Percentiles rank a stretch among this genome's conserved stretches.
Evolutionary conservation across 2,797 vertebrate genomes (phyloP).

Genomic region (Serranus cabrilla): DNA sequence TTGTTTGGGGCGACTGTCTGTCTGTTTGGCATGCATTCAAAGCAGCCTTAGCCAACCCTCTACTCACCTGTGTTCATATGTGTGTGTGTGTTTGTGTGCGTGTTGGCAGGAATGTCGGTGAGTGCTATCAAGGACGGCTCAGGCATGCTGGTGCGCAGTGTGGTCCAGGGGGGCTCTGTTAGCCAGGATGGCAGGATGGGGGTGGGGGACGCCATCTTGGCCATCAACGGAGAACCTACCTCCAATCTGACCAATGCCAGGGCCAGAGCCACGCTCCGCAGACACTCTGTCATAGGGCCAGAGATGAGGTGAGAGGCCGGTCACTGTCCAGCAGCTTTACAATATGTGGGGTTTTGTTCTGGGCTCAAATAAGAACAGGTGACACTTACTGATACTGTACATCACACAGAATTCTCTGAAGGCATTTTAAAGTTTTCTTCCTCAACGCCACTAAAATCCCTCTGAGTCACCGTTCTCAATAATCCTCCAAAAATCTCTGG

Average conservation of each 20-base stretch:
- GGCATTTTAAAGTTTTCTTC: neutral
- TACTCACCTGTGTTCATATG: constrained; percentile 68
- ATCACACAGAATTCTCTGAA: constrained; percentile 9
- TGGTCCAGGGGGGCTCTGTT: constrained; percentile 94
- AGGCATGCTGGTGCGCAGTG: constrained; percentile 93
- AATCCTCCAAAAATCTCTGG: constrained; percentile 2
- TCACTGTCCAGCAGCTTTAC: constrained; percentile 19
- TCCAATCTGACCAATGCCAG: constrained; percentile 90
- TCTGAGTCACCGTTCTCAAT: constrained; percentile 1
- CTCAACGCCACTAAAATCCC: neutral
- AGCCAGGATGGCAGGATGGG: constrained; percentile 93
- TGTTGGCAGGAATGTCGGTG: constrained; percentile 93
- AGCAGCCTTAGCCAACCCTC: constrained; percentile 68
- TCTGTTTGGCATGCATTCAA: constrained; percentile 75
- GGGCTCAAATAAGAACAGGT: neutral
- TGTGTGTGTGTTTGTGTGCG: constrained; percentile 25
- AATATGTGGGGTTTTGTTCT: constrained; percentile 2
- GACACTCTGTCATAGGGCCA: constrained; percentile 93
- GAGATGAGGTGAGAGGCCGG: constrained; percentile 90
- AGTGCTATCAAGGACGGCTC: constrained; percentile 94
- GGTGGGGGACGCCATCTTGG: constrained; percentile 93
- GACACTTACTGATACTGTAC: neutral
- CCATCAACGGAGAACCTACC: constrained; percentile 93
- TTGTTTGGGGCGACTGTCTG: constrained; percentile 76
- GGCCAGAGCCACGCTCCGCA: constrained; percentile 93